Evolutionary conservation across 2,113 vertebrate genomes (phyloP).

Genomic region (Morone saxatilis): DNA sequence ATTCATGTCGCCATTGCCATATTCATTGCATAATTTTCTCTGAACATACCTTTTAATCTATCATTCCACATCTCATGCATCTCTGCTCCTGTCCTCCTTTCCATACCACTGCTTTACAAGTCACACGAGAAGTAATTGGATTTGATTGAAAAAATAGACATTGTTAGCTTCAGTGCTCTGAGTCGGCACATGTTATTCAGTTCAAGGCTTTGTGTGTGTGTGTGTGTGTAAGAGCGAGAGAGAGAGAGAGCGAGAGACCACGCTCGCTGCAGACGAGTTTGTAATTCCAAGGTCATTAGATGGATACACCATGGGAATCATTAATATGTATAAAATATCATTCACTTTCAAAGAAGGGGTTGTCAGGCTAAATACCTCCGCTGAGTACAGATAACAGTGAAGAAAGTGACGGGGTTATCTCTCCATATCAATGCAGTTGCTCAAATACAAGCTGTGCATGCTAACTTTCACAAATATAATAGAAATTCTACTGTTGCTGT

Average conservation of each 20-base stretch:
- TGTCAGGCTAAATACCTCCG: slow-evolving; percentile 63
- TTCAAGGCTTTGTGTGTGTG: slow-evolving; percentile 19
- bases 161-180: slow-evolving; percentile 41
- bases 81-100: slow-evolving; percentile 16
- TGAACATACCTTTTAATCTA: slow-evolving; percentile 35
- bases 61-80: slow-evolving; percentile 24
- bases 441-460: slow-evolving; percentile 2
- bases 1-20: background rate
- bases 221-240: background rate
- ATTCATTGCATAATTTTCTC: slow-evolving; percentile 15
- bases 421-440: slow-evolving; percentile 46
- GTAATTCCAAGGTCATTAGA: slow-evolving; percentile 55
- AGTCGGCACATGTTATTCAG: slow-evolving; percentile 30
- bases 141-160: slow-evolving; percentile 56
- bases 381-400: slow-evolving; percentile 57
- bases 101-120: slow-evolving; percentile 21
- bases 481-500: slow-evolving; percentile 1
- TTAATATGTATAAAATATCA: slow-evolving; percentile 72
- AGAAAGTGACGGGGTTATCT: slow-evolving; percentile 40
- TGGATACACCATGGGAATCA: slow-evolving; percentile 53
- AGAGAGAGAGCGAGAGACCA: background rate
- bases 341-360: slow-evolving; percentile 54
- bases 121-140: slow-evolving; percentile 52
- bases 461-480: slow-evolving; percentile 12
- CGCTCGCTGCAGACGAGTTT: slow-evolving; percentile 26